Base-by-base conservation (phyloP, 2,797 vertebrate genomes). In the Gastrophryne carolinensis region DNA sequence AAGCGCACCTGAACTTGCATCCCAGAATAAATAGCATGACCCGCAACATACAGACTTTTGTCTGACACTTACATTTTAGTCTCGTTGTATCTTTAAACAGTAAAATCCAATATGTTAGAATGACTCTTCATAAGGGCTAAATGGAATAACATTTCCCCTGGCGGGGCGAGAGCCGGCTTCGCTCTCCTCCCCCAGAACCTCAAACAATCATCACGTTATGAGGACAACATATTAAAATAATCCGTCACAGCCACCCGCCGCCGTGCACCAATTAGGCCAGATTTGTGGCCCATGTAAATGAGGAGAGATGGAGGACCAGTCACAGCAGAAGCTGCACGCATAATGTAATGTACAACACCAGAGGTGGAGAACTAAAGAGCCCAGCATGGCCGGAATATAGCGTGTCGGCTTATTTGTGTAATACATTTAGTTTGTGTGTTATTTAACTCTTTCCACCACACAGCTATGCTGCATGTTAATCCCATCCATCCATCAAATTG, bases 101-200 rank as follows among this genome's bases (percentile, higher is more conserved):
- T 17, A 23, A 15, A 23, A 5, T 58, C 24, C 17, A 47, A 15
- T 41, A 62, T 37, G 39, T 29, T 23, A 37, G 23, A 5, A 49
- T 27, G 8, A 5, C 10, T 29, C 32, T 62, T 21, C 23, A 50
- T 50, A 35, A 41, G 6, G 8, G 39, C 79, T 49, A 58, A 1
- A 12, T 52, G 64, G 41, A 58, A 74, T 57, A 69, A 17, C 4
- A 66, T 47, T 78, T 72, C 75, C 60, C 74, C n/a, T n/a, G n/a
- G n/a, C n/a, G n/a, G n/a, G n/a, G n/a, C n/a, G n/a, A n/a, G n/a
- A n/a, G n/a, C n/a, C n/a, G n/a, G n/a, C n/a, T n/a, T n/a, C n/a
- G n/a, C n/a, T n/a, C n/a, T n/a, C n/a, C 50, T 44, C 50, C 27
- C 5, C 24, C 23, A 35, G 41, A 39, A 3, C 12, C 15, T 56